Evolutionary conservation across 35 echinoderm and acorn worm species (phyloP).

Genomic region (Ophiothrix spiculata): DNA sequence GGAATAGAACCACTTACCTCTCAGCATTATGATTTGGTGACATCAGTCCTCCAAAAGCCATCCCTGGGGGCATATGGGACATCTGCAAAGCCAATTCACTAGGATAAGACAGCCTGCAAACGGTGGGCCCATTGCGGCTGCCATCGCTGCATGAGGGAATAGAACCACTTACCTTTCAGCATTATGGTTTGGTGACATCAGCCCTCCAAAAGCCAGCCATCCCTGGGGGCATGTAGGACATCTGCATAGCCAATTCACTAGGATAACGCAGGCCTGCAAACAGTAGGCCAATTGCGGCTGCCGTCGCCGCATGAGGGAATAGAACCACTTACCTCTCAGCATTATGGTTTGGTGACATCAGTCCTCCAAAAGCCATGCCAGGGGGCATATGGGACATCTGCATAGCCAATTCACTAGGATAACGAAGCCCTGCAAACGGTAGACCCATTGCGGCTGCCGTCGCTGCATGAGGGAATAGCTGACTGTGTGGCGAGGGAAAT

Average conservation of each 20-base stretch:
- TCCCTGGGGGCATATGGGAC: conserved; percentile 61
- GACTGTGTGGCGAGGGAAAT: conserved; percentile 61
- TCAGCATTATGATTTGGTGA: conserved; percentile 40
- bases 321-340: neutral
- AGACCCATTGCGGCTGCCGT: conserved; percentile 66
- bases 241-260: neutral
- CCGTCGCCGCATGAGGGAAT: neutral
- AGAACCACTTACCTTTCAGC: neutral
- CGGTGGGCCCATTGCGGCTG: conserved; percentile 65
- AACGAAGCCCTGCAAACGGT: conserved; percentile 66
- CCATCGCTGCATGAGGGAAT: conserved; percentile 71
- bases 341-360: conserved; percentile 48
- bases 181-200: neutral
- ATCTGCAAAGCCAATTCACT: conserved; percentile 80
- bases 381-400: conserved; percentile 71
- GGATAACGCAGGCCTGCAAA: neutral
- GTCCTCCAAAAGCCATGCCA: conserved; percentile 73
- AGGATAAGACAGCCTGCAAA: conserved; percentile 69
- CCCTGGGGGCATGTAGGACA: neutral
- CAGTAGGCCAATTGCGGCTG: neutral
- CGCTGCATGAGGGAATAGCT: conserved; percentile 72
- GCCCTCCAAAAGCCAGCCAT: neutral
- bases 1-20: neutral
- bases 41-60: conserved; percentile 77
- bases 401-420: conserved; percentile 78